Base-by-base conservation (phyloP, 64 coral and sea anemone species). In the Cladopsammia gracilis region DNA sequence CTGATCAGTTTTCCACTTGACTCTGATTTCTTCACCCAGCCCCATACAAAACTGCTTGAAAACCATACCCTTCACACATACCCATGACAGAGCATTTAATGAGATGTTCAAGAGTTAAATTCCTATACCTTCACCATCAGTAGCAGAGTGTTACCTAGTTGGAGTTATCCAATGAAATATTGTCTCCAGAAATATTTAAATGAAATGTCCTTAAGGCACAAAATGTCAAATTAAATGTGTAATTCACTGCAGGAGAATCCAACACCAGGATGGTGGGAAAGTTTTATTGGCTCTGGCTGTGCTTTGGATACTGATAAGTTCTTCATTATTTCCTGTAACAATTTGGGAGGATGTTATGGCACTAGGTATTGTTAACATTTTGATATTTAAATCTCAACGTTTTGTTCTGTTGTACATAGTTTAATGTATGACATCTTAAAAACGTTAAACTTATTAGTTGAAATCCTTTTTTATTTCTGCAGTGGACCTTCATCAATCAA, bases 191-290 rank as follows among this genome's bases (percentile, higher is more conserved):
- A 34, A 34, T 34, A 34, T 34, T 34, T 34, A 34, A 34, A 34
- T 34, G 34, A 34, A 34, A 34, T 34, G 34, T 34, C 34, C 2
- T 34, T 34, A 1, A 34, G 34, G 3, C 6, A 56, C 53, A 56
- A n/a, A n/a, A 56, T 56, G 53, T 56, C 7, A 6, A 56, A 24
- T 26, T 1, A 10, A 9, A 87, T 16, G 49, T 65, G 46, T 49
- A n/a, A 25, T 24, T 34, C 2, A 47, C 18, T 80, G 12, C 16
- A 87, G 96, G 89, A 98, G 9, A 98, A 98, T 80, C 84, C 96
- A 34, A 89, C 77, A 66, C 89, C 93, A 26, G 96, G 96, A 8
- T 98, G 96, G 96, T 98, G 96, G 96, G 96, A 98, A 56, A 95
- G 71, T 52, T 98, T 95, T 64, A 92, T 98, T 72, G 96, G 96